phyloP scores from a whole-genome alignment of 2,797 vertebrate genomes.

The Eidolon dupreanum region DNA sequence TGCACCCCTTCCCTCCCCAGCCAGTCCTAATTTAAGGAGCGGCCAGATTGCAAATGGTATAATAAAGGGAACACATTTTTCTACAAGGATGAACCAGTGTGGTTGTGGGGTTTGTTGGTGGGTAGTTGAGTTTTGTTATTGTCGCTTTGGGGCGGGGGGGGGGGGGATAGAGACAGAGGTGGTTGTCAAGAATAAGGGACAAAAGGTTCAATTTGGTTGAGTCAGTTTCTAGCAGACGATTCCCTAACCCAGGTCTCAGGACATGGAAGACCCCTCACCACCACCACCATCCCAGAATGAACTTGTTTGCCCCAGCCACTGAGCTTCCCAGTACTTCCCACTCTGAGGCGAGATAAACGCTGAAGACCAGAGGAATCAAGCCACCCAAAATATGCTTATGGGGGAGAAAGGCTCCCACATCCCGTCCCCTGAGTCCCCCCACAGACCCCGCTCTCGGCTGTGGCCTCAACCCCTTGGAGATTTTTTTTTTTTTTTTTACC shows the following conservation, averaged over 20 bases:
- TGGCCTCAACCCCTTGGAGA: slow-evolving; percentile 73
- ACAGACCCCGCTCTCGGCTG: not conserved
- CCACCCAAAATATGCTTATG: slow-evolving; percentile 65
- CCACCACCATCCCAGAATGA: not conserved
- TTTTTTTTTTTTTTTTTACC: not conserved
- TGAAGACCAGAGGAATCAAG: slow-evolving; percentile 58
- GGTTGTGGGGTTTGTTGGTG: not conserved
- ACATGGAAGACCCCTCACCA: not conserved
- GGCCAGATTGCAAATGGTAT: not conserved
- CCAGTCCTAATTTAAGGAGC: not conserved
- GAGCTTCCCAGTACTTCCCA: not conserved
- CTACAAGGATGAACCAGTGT: not conserved
- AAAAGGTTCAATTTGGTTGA: not conserved
- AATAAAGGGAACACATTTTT: not conserved
- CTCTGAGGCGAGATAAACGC: slow-evolving; percentile 48
- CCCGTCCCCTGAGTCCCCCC: not conserved
- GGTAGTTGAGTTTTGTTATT: not conserved
- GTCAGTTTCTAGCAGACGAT: not conserved
- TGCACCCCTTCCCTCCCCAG: not conserved
- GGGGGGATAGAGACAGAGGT: not conserved
- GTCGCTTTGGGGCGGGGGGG: not conserved
- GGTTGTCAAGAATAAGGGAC: not conserved
- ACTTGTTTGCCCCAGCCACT: not conserved
- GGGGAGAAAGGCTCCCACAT: slow-evolving; percentile 64
- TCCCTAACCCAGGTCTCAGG: not conserved